Base-by-base conservation (phyloP, 92 coral and sea anemone genomes). In the Umimayanthus chanpuru region DNA sequence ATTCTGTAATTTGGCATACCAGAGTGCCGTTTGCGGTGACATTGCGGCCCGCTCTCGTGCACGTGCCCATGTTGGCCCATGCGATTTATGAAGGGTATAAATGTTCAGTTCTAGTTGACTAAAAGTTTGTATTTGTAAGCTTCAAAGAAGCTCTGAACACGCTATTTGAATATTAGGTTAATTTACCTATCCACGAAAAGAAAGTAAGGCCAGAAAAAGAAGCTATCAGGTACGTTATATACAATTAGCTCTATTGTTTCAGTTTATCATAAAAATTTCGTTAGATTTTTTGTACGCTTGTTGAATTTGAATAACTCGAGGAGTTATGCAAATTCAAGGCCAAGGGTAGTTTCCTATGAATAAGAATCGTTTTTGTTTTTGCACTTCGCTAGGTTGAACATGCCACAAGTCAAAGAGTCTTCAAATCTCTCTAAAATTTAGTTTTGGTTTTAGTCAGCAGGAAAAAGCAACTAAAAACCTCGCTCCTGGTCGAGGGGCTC, bases 21-120 rank as follows among this genome's bases (percentile, higher is more conserved):
- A 77, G 44, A 41, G 15, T 6, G 32, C 44, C 36, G 56, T 36
- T 36, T 61, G 68, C 26, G 68, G 68, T 61, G 7, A 75, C 28
- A 44, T 78, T 78, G 20, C 55, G 66, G 38, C 30, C 23, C 81
- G 66, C 65, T 40, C 81, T 49, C 39, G 2, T n/a, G 64, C 81
- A 78, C 81, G 81, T 78, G 81, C 28, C 8, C 26, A 78, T 78
- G 81, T 78, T 78, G 81, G 81, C 64, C 81, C 81, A 25, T 47
- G 81, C 56, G 16, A 49, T 9, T 25, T 47, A 28, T 26, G 64
- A 39, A n/a, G 49, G 7, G 81, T 78, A 78, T 78, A 78, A 78
- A 77, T n/a, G 81, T 28, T 4, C 9, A n/a, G 66, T 8, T 44
- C 12, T 10, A 2, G 40, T 23, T 49, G n/a, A 47, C 32, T n/a